Base-by-base conservation (phyloP, 2,888 invertebrate genomes). In the Belgica antarctica region DNA sequence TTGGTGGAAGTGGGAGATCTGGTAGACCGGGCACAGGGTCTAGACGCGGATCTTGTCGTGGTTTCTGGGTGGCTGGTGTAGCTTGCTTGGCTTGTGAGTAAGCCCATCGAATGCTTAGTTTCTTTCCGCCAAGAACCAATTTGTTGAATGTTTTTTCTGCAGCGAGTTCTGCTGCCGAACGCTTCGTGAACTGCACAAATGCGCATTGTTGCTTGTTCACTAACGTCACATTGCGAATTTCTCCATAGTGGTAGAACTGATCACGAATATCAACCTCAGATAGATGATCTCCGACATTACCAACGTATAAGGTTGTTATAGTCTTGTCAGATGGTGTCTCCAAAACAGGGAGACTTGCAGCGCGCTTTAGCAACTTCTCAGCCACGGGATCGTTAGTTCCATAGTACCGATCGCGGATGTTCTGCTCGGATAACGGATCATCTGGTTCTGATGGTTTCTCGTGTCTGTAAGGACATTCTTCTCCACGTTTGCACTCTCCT, bases 91-190 rank as follows among this genome's bases (percentile, higher is more conserved):
- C 96, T 81, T 97, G 97, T 0, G 96, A 95, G 75, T 94, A 89
- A 0, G 98, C 98, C 99, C 99, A 99, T 77, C 98, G 96, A 73
- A 99, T 96, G n/a, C 94, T 94, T 1, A 98, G 83, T 62, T 96
- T 84, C 73, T 95, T 86, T 0, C 94, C 94, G 34, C 91, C 90
- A 19, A 86, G 81, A 1, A 86, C 84, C 28, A 98, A 81, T 76
- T 97, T 94, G 78, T 98, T 97, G 78, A 98, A 99, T 0, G 96
- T 94, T 76, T 93, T 90, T 75, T 96, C 96, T 0, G 96, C 95
- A 0, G 98, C 98, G 73, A 89, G 83, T 79, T 99, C 99, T 0
- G 98, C 94, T 0, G 96, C 90, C 62, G 84, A 83, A 70, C 99
- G 84, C 4, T 90, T 89, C 0, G 97, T 96, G 79, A 94, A 99